These are phyloP conservation scores for Aspiorhynchus laticeps DNA, from an alignment of 2,113 vertebrate species.

Conservation along the genomic window DNA sequence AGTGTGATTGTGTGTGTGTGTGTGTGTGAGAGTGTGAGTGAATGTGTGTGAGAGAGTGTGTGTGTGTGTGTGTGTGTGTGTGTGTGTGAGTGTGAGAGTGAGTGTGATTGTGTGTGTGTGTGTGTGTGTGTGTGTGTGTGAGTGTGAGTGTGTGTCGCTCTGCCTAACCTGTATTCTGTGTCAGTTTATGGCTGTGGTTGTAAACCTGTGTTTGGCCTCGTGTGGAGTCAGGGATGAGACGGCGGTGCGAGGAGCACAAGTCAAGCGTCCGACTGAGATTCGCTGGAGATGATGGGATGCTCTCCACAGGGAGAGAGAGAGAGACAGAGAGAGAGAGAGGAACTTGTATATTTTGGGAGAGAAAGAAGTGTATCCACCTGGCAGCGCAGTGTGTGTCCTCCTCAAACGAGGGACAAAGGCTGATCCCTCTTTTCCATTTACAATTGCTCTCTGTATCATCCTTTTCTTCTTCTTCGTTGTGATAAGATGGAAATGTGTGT, in stretches of 20 bases:
- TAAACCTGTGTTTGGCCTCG: background rate
- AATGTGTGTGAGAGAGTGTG: no score
- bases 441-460: background rate
- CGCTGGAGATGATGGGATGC: slow-evolving; percentile 34
- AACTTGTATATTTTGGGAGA: background rate
- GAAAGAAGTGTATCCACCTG: background rate
- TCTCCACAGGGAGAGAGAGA: slow-evolving; percentile 47
- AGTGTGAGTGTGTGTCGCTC: slow-evolving; percentile 3
- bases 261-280: slow-evolving; percentile 66
- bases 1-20: no score
- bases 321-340: slow-evolving; percentile 53
- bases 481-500: background rate
- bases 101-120: no score
- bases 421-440: background rate
- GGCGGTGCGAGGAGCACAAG: slow-evolving; percentile 56
- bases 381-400: background rate
- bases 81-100: no score
- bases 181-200: background rate
- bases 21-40: no score
- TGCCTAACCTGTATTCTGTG: background rate
- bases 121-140: slow-evolving; percentile 19
- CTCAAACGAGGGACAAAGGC: background rate
- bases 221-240: slow-evolving; percentile 20
- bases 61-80: no score
- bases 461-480: background rate